Percentiles rank a stretch among this genome's conserved stretches.
phyloP scores from a whole-genome alignment of 2,797 vertebrate genomes.

The Aldrovandia affinis region DNA sequence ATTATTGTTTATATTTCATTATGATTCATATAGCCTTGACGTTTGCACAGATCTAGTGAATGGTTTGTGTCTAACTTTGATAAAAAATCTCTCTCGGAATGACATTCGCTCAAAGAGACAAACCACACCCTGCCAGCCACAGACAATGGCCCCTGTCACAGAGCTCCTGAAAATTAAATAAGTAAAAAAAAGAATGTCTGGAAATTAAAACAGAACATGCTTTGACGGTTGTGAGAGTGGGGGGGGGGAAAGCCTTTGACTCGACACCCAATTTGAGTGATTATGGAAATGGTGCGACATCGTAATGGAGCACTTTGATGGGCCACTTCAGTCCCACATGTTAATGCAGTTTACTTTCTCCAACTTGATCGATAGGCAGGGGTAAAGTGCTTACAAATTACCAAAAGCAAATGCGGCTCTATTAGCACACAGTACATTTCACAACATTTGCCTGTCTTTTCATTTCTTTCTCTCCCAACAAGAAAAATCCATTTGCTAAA shows the following conservation, averaged over 20 bases:
- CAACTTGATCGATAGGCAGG: constrained; percentile 77
- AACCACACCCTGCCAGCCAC: constrained; percentile 30
- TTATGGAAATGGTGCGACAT: constrained; percentile 48
- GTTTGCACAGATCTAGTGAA: constrained; percentile 26
- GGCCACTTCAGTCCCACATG: constrained; percentile 73
- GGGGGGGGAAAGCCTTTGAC: neutral
- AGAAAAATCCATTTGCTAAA: constrained; percentile 83
- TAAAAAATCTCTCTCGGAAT: constrained; percentile 42
- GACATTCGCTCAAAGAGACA: constrained; percentile 40
- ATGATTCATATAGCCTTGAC: constrained; percentile 27
- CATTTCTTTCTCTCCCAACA: constrained; percentile 65
- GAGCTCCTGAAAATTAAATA: constrained; percentile 40
- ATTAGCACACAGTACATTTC: constrained; percentile 76
- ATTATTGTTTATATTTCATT: constrained; percentile 37
- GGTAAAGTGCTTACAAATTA: constrained; percentile 84
- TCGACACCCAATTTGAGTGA: constrained; percentile 43
- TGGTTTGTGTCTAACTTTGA: constrained; percentile 41
- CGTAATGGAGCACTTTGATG: constrained; percentile 71
- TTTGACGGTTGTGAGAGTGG: neutral
- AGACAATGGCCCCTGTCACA: constrained; percentile 31
- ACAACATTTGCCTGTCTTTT: constrained; percentile 77
- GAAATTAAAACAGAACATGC: constrained; percentile 20
- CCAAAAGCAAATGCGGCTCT: constrained; percentile 80
- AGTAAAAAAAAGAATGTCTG: constrained; percentile 26
- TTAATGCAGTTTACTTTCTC: constrained; percentile 82